These are phyloP conservation scores for Drosophila bipectinata DNA, from an alignment of 1,140 invertebrate genomes.

Conservation along the genomic window DNA sequence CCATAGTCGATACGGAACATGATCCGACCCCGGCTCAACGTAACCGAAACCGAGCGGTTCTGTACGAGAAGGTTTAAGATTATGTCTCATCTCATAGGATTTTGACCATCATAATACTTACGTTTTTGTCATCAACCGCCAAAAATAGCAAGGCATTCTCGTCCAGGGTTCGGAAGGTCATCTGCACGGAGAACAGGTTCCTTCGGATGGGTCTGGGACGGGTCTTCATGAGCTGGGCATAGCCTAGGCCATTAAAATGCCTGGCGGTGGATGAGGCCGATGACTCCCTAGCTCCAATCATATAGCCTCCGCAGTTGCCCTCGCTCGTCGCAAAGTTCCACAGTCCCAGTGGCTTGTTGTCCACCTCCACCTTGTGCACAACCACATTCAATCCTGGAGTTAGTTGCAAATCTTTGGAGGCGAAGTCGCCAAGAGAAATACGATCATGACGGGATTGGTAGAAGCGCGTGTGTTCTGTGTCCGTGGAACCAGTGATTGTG, in stretches of 20 bases:
- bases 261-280: conserved; percentile 63
- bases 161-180: conserved; percentile 94
- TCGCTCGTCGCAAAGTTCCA: conserved; percentile 92
- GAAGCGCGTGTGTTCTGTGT: conserved; percentile 76
- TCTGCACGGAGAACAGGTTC: conserved; percentile 90
- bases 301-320: conserved; percentile 86
- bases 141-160: conserved; percentile 95
- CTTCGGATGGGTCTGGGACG: conserved; percentile 88
- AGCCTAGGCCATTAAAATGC: conserved; percentile 91
- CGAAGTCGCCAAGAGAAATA: conserved; percentile 86
- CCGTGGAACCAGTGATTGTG: conserved; percentile 59
- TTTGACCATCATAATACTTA: conserved; percentile 64
- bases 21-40: conserved; percentile 90
- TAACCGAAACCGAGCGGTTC: conserved; percentile 92
- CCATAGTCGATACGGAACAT: conserved; percentile 90
- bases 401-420: conserved; percentile 83
- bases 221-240: conserved; percentile 88
- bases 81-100: background rate
- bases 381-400: conserved; percentile 88
- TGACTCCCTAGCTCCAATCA: conserved; percentile 75
- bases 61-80: conserved; percentile 62
- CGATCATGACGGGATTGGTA: conserved; percentile 84
- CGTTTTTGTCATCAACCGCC: conserved; percentile 89
- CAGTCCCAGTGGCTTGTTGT: conserved; percentile 91
- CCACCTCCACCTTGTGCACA: conserved; percentile 90